phyloP scores from a whole-genome alignment of 2,888 invertebrate genomes.

The Aleiodes alternator region DNA sequence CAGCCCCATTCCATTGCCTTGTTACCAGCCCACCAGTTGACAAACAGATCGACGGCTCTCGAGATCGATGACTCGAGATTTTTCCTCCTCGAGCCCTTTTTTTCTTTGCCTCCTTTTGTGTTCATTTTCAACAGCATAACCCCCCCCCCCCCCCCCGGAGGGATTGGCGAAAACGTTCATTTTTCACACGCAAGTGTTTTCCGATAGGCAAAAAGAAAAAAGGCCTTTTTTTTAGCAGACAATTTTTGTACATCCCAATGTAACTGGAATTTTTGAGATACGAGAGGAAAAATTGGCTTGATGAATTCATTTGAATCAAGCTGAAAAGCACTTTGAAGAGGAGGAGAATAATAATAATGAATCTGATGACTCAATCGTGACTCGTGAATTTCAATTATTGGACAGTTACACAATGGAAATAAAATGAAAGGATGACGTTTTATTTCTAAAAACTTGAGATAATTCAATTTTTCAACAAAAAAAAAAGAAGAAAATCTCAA shows the following conservation, averaged over 20 bases:
- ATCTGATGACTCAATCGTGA: constrained; percentile 45
- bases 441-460: neutral
- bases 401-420: neutral
- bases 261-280: constrained; percentile 34
- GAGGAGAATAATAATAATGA: neutral
- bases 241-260: constrained; percentile 41
- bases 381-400: constrained; percentile 33
- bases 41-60: constrained; percentile 47
- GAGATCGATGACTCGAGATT: constrained; percentile 60
- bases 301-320: constrained; percentile 46
- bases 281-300: constrained; percentile 42
- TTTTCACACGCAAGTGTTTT: constrained; percentile 47
- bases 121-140: no score
- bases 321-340: constrained; percentile 23
- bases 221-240: constrained; percentile 18
- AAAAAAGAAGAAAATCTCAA: neutral
- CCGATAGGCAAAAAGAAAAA: constrained; percentile 46
- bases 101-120: constrained; percentile 20
- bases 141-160: no score
- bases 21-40: constrained; percentile 37
- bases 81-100: constrained; percentile 47
- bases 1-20: constrained; percentile 9
- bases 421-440: constrained; percentile 18
- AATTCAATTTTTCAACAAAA: constrained; percentile 26
- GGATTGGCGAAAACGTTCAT: constrained; percentile 34